These are phyloP conservation scores for Drosophila colorata DNA, from an alignment of 2,888 invertebrate species.

Conservation along the genomic window DNA sequence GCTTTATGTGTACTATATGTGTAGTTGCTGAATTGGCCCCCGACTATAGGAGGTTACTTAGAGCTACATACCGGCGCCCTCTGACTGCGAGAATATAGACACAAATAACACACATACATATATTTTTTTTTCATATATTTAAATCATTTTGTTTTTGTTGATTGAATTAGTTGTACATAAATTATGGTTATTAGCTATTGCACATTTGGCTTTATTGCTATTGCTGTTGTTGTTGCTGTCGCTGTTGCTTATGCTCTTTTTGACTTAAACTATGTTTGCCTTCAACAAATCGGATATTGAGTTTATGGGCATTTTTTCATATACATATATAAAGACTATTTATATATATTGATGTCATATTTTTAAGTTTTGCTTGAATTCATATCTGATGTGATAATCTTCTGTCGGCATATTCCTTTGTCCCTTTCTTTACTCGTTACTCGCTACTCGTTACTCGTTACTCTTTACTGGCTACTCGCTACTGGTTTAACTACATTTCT, in stretches of 20 bases:
- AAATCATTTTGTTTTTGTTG: conserved; percentile 23
- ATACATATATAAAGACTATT: conserved; percentile 1
- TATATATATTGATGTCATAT: conserved; percentile 11
- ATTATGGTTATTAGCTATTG: conserved; percentile 63
- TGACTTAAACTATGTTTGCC: conserved; percentile 39
- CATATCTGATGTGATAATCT: conserved; percentile 36
- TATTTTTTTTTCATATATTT: conserved; percentile 27
- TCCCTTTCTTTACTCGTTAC: not conserved
- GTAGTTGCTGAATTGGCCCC: conserved; percentile 14
- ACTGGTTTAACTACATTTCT: conserved; percentile 7
- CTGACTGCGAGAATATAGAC: conserved; percentile 64
- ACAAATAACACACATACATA: conserved; percentile 68
- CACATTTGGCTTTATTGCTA: conserved; percentile 54
- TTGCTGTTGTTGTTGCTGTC: conserved; percentile 31
- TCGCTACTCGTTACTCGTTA: not conserved
- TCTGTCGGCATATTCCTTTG: conserved; percentile 1
- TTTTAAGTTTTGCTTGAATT: conserved; percentile 22
- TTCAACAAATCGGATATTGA: conserved; percentile 39
- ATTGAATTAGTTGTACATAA: conserved; percentile 52
- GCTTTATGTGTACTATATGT: conserved; percentile 21
- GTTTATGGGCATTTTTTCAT: conserved; percentile 21
- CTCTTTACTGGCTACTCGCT: not conserved
- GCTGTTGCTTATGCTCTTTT: conserved; percentile 32
- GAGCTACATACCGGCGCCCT: conserved; percentile 1
- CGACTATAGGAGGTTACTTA: not conserved